Evolutionary conservation across 2,113 vertebrate species (phyloP).

Genomic region (Tangachromis dhanisi): DNA sequence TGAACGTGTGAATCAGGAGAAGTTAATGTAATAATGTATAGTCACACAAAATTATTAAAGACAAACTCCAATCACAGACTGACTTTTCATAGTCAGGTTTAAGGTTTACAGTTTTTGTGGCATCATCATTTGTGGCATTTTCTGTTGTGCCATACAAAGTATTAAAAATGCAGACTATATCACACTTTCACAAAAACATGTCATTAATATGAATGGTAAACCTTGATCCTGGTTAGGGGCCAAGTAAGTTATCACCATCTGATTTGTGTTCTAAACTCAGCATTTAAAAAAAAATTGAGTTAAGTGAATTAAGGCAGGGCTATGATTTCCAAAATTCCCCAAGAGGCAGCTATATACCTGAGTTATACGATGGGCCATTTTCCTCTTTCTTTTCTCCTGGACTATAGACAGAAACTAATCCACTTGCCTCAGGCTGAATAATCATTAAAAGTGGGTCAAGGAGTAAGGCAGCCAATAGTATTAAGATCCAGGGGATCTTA

Average conservation of each 20-base stretch:
- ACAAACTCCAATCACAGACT: not conserved
- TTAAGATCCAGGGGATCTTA: constrained; percentile 45
- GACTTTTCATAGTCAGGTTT: not conserved
- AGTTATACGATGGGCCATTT: constrained; percentile 9
- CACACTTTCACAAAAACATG: not conserved
- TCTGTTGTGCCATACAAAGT: not conserved
- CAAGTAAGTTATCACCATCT: not conserved
- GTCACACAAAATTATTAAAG: not conserved
- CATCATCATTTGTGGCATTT: not conserved
- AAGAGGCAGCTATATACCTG: not conserved
- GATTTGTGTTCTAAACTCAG: not conserved
- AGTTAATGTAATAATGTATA: not conserved
- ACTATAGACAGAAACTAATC: constrained; percentile 39
- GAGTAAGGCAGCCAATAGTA: constrained; percentile 21
- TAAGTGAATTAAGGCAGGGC: not conserved
- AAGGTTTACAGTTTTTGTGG: not conserved
- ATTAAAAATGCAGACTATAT: not conserved
- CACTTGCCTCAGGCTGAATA: constrained; percentile 27
- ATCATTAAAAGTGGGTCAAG: constrained; percentile 62
- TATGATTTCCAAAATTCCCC: not conserved
- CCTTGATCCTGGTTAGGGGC: not conserved
- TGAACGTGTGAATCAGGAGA: not conserved
- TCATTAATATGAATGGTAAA: not conserved
- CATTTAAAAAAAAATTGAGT: accelerated
- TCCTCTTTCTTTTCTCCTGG: constrained; percentile 3